Evolutionary conservation across 2,113 vertebrate species (phyloP).

Genomic region (Chlorodrepanis virens): DNA sequence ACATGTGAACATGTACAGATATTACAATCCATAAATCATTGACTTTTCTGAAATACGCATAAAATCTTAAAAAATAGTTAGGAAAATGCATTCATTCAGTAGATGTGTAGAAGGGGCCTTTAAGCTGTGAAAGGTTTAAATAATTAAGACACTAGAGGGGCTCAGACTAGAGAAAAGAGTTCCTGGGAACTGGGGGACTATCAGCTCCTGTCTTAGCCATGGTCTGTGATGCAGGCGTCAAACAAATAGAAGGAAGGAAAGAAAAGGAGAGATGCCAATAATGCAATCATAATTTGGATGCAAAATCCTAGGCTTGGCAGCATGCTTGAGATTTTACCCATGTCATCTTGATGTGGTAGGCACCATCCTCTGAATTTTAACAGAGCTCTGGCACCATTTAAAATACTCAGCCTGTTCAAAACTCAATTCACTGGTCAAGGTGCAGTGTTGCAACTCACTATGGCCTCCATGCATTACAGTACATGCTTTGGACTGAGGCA

Average conservation of each 20-base stretch:
- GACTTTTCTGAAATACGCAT: background rate
- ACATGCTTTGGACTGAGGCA: background rate
- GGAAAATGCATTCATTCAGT: accelerated
- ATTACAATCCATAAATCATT: background rate
- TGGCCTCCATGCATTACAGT: background rate
- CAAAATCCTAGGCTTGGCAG: background rate
- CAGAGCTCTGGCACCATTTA: background rate
- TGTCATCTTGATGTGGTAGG: background rate
- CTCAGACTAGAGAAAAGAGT: background rate
- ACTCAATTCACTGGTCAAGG: background rate
- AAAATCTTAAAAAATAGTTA: background rate
- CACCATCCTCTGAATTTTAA: background rate
- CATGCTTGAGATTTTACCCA: background rate
- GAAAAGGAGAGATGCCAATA: background rate
- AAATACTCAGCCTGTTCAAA: background rate
- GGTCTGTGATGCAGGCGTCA: background rate
- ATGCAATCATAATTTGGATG: background rate
- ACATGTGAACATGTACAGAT: accelerated
- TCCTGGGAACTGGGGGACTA: background rate
- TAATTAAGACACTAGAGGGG: background rate
- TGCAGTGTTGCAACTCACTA: background rate
- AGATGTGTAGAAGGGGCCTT: background rate
- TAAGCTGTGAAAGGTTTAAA: background rate
- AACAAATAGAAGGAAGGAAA: background rate
- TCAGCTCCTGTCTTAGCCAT: background rate